A percentile compares a stretch with the other conserved stretches of the same genome.
These are phyloP conservation scores for Xylota segnis DNA, from an alignment of 2,888 invertebrate genomes.

Conservation along the genomic window DNA sequence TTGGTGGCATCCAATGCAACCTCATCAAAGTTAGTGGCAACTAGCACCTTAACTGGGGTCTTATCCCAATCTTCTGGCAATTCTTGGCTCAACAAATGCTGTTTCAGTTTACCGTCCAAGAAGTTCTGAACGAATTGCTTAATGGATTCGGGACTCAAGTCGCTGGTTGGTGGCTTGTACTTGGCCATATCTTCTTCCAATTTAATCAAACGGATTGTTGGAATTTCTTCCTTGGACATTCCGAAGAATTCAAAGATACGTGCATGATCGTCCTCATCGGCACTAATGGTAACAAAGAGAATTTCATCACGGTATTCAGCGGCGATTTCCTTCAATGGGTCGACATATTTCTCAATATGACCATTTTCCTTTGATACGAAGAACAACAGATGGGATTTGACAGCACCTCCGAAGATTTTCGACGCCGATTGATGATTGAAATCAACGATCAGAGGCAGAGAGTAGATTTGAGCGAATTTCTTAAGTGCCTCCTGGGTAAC, in stretches of 20 bases:
- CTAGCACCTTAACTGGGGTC: slow-evolving; percentile 95
- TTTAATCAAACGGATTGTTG: slow-evolving; percentile 95
- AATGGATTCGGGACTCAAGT: slow-evolving; percentile 81
- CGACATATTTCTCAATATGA: slow-evolving; percentile 92
- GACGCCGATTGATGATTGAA: slow-evolving; percentile 99
- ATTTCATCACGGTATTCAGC: slow-evolving; percentile 96
- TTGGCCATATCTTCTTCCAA: slow-evolving; percentile 99
- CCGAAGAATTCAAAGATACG: slow-evolving; percentile 99
- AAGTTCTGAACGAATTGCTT: slow-evolving; percentile 94
- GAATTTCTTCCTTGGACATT: slow-evolving; percentile 96
- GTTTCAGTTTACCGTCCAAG: slow-evolving; percentile 96
- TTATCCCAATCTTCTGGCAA: slow-evolving; percentile 99
- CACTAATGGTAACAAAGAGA: slow-evolving; percentile 97
- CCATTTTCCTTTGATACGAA: slow-evolving; percentile 97
- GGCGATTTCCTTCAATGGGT: slow-evolving; percentile 92
- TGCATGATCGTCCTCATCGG: slow-evolving; percentile 97
- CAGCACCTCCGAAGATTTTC: slow-evolving; percentile 99
- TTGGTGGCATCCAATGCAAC: slow-evolving; percentile 95
- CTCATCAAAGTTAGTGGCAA: slow-evolving; percentile 97
- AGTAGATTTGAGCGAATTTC: slow-evolving; percentile 93
- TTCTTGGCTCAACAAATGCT: slow-evolving; percentile 97
- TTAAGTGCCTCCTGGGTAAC: slow-evolving; percentile 88
- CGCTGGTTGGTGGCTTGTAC: slow-evolving; percentile 92
- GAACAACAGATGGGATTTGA: slow-evolving; percentile 97
- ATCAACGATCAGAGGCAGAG: slow-evolving; percentile 96